Base-by-base conservation (phyloP, 2,888 invertebrate species). In the Cosmia trapezina region DNA sequence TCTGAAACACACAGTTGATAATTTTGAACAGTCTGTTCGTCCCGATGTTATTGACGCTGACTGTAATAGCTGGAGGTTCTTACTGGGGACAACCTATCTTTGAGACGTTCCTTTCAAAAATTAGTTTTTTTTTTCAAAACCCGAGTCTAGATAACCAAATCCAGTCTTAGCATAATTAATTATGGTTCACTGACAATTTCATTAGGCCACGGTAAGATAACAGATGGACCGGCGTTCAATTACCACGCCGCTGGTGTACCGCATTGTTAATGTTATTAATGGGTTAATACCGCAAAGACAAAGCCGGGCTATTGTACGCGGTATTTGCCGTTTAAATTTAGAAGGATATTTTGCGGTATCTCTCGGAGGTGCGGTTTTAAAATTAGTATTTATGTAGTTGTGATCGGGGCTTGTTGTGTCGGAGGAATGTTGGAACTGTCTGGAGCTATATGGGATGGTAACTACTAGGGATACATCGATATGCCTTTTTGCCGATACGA, bases 241-340 rank as follows among this genome's bases (percentile, higher is more conserved):
- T 93, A 91, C 89, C 89, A 86, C 59, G 73, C 72, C 62, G 86
- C 78, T 83, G 86, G 89, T 89, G 79, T 84, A 88, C 89, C 91
- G 91, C 92, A 93, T 93, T 93, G 93, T 93, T 89, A 90, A 89
- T 91, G 90, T 92, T 94, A 92, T 94, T 93, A 93, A 93, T 93
- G 91, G 89, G 84, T 87, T 91, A 88, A 90, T 88, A 89, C 91
- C 89, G 86, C 90, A 89, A 89, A 92, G 91, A 92, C 92, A 92
- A 91, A 89, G 86, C 86, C 68, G 75, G 83, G 84, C 80, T 84
- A 89, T 88, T 88, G 87, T 86, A 83, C 85, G 81, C 76, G 77
- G 80, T 85, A 70, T 85, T 84, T 81, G 83, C 75, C 70, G 83
- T 77, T 80, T 80, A 83, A 86, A 88, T 89, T 87, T 81, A 78